Evolutionary conservation across 2,888 invertebrate genomes (phyloP).

Genomic region (Acanthosepion lycidas): DNA sequence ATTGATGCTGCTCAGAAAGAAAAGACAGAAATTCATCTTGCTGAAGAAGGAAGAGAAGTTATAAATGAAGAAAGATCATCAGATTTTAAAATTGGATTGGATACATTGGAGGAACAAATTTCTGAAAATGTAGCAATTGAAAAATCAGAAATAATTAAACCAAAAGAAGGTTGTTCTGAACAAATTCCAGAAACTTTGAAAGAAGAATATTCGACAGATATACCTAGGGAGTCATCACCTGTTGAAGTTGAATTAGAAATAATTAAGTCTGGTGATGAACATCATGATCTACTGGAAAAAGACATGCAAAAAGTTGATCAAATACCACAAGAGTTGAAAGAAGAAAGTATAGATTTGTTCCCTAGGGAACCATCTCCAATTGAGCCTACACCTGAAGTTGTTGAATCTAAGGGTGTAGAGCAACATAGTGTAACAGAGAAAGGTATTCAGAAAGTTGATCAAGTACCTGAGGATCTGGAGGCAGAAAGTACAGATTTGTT

Average conservation of each 20-base stretch:
- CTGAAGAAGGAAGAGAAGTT: not conserved
- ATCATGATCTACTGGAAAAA: not conserved
- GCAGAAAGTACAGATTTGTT: constrained; percentile 5
- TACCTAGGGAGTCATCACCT: not conserved
- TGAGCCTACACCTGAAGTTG: constrained; percentile 43
- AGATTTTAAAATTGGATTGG: not conserved
- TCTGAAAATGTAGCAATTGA: constrained; percentile 25
- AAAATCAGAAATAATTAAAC: constrained; percentile 36
- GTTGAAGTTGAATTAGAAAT: not conserved
- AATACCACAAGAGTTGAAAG: constrained; percentile 13
- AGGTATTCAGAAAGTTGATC: not conserved
- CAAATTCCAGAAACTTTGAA: constrained; percentile 23
- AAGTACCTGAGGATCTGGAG: not conserved
- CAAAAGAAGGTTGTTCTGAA: constrained; percentile 23
- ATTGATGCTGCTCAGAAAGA: constrained; percentile 1
- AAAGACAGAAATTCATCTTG: constrained; percentile 40
- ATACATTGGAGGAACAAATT: not conserved
- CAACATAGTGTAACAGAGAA: not conserved
- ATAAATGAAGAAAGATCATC: not conserved
- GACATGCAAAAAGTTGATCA: constrained; percentile 35
- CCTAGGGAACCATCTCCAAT: constrained; percentile 15
- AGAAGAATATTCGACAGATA: not conserved
- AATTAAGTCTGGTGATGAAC: not conserved
- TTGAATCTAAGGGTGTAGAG: constrained; percentile 44
- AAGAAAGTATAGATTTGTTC: constrained; percentile 40